phyloP scores from a whole-genome alignment of 2,888 invertebrate genomes.

The Syrphus vitripennis region DNA sequence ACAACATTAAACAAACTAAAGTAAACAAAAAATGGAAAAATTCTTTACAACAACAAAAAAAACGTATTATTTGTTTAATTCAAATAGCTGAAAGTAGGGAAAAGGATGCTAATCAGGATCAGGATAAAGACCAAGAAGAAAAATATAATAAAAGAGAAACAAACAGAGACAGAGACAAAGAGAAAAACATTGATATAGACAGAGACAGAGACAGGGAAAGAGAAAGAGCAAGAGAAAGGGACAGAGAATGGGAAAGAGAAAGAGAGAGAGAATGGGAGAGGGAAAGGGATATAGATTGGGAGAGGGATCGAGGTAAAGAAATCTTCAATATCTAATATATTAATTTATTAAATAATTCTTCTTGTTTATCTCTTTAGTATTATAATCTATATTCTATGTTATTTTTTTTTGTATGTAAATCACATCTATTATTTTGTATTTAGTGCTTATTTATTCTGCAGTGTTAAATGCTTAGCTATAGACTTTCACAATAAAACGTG shows the following conservation, averaged over 20 bases:
- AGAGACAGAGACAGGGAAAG: conserved; percentile 75
- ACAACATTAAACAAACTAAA: conserved; percentile 33
- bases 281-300: conserved; percentile 79
- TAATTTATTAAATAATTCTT: too few relatives aligned
- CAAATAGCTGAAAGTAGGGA: conserved; percentile 68
- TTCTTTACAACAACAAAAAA: conserved; percentile 21
- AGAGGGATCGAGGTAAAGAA: conserved; percentile 79
- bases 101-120: conserved; percentile 67
- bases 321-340: conserved; percentile 4
- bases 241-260: conserved; percentile 77
- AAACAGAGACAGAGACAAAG: conserved; percentile 81
- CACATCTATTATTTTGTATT: conserved; percentile 36
- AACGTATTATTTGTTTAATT: conserved; percentile 57
- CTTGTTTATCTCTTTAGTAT: conserved; percentile 5
- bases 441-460: conserved; percentile 39
- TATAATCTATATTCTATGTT: conserved; percentile 28
- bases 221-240: conserved; percentile 75
- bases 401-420: conserved; percentile 14
- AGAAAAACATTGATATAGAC: conserved; percentile 87
- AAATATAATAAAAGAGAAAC: conserved; percentile 65
- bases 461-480: not conserved
- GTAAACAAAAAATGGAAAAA: conserved; percentile 13
- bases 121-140: conserved; percentile 57
- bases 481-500: not conserved
- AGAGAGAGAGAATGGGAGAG: conserved; percentile 79